These are phyloP conservation scores for Takifugu ocellatus DNA, from an alignment of 2,797 vertebrate genomes.

Conservation along the genomic window DNA sequence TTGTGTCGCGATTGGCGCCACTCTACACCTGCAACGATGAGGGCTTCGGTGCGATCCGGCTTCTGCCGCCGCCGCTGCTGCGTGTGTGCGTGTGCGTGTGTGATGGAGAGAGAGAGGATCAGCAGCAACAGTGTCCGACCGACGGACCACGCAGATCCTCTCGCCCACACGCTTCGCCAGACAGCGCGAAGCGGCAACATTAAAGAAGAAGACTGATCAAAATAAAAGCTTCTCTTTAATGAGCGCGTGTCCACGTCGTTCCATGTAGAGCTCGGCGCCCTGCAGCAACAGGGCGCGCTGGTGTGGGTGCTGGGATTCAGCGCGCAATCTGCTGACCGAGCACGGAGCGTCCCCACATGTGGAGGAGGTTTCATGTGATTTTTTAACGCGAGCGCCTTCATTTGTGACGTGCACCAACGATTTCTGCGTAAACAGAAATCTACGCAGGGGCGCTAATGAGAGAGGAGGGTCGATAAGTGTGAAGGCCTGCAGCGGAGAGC, in stretches of 20 bases:
- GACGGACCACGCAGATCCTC: slow-evolving; percentile 50
- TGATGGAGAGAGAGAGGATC: slow-evolving; percentile 16
- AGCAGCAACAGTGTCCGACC: slow-evolving; percentile 63
- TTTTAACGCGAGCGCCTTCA: too few relatives aligned
- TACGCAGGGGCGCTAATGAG: too few relatives aligned
- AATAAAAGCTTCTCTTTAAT: background rate
- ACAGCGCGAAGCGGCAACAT: background rate
- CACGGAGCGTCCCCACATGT: slow-evolving; percentile 19
- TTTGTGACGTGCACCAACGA: too few relatives aligned
- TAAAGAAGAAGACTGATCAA: background rate
- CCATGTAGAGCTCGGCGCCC: too few relatives aligned
- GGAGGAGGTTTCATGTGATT: background rate
- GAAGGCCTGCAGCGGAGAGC: too few relatives aligned
- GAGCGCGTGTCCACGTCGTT: background rate
- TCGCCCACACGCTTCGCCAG: slow-evolving; percentile 45
- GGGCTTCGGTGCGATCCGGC: slow-evolving; percentile 20
- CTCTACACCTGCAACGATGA: slow-evolving; percentile 48
- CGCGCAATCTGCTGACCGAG: slow-evolving; percentile 44
- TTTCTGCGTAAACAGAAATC: too few relatives aligned
- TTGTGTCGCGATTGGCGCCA: slow-evolving; percentile 26
- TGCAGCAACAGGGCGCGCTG: too few relatives aligned
- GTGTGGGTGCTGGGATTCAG: slow-evolving; percentile 32
- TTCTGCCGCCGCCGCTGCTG: slow-evolving; percentile 18
- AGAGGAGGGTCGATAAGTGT: too few relatives aligned
- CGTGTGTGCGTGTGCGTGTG: slow-evolving; percentile 12